A percentile compares a stretch with the other conserved stretches of the same genome.
phyloP scores from a whole-genome alignment of 2,888 invertebrate species.

The Coenonympha arcania region DNA sequence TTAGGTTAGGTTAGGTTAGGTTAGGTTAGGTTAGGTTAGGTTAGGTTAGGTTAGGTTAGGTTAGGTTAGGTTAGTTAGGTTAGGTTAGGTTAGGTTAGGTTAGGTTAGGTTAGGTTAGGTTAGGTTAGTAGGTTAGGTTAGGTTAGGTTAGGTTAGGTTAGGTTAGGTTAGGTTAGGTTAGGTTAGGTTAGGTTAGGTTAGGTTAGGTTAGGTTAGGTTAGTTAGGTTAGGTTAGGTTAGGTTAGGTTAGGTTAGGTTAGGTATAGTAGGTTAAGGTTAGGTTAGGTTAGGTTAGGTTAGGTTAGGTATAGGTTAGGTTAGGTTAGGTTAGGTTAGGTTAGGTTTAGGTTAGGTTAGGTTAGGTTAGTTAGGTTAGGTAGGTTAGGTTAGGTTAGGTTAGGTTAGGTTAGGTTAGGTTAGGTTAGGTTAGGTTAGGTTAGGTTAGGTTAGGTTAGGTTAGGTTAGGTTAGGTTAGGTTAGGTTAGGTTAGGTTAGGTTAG shows the following conservation, averaged over 20 bases:
- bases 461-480: conserved; percentile 21
- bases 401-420: too few relatives aligned
- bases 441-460: conserved; percentile 24
- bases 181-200: too few relatives aligned
- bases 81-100: too few relatives aligned
- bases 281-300: conserved; percentile 20
- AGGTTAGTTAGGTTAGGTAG: conserved; percentile 22
- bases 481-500: conserved; percentile 19
- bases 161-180: too few relatives aligned
- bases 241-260: conserved; percentile 25
- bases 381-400: conserved; percentile 13
- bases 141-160: too few relatives aligned
- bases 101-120: too few relatives aligned
- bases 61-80: too few relatives aligned
- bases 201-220: too few relatives aligned
- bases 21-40: too few relatives aligned
- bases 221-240: conserved; percentile 21
- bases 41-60: too few relatives aligned
- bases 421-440: conserved; percentile 24
- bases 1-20: too few relatives aligned
- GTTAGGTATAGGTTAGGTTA: conserved; percentile 19
- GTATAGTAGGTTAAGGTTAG: conserved; percentile 22
- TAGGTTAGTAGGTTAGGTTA: too few relatives aligned
- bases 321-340: conserved; percentile 15
- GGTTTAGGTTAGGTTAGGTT: conserved; percentile 20